Conservation (phyloP, 2,113 vertebrate species). For the Oophaga pumilio region DNA sequence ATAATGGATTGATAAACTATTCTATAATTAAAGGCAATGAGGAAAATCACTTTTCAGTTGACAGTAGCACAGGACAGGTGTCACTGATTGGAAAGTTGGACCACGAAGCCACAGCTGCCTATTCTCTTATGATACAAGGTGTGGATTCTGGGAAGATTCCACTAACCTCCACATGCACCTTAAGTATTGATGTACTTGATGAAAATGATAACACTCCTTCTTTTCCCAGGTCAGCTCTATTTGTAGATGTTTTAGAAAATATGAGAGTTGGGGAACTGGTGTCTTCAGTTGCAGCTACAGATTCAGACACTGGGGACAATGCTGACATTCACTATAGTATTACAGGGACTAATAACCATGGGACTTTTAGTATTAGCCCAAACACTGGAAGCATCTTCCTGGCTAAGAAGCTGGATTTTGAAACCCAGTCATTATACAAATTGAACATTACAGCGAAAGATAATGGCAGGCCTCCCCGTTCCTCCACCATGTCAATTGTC, state of each 20-base stretch:
- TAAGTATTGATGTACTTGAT: slow-evolving; percentile 89
- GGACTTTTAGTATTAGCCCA: slow-evolving; percentile 94
- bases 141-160: slow-evolving; percentile 80
- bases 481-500: slow-evolving; percentile 88
- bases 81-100: slow-evolving; percentile 91
- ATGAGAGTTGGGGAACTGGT: slow-evolving; percentile 95
- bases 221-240: slow-evolving; percentile 85
- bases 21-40: slow-evolving; percentile 87
- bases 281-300: slow-evolving; percentile 89
- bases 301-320: slow-evolving; percentile 90
- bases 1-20: slow-evolving; percentile 88
- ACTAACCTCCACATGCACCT: slow-evolving; percentile 85
- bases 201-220: slow-evolving; percentile 95
- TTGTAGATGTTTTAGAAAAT: slow-evolving; percentile 92
- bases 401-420: slow-evolving; percentile 91
- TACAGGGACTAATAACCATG: slow-evolving; percentile 89
- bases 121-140: slow-evolving; percentile 88
- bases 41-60: slow-evolving; percentile 86
- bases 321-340: slow-evolving; percentile 94
- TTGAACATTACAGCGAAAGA: slow-evolving; percentile 93
- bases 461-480: slow-evolving; percentile 85
- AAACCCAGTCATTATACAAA: slow-evolving; percentile 91
- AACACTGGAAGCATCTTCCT: slow-evolving; percentile 95
- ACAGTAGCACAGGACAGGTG: slow-evolving; percentile 85
- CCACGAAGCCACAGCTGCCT: slow-evolving; percentile 86